Percentiles rank a stretch among this genome's conserved stretches.
Evolutionary conservation across 2,797 vertebrate species (phyloP).

Genomic region (Poeciliopsis gracilis): DNA sequence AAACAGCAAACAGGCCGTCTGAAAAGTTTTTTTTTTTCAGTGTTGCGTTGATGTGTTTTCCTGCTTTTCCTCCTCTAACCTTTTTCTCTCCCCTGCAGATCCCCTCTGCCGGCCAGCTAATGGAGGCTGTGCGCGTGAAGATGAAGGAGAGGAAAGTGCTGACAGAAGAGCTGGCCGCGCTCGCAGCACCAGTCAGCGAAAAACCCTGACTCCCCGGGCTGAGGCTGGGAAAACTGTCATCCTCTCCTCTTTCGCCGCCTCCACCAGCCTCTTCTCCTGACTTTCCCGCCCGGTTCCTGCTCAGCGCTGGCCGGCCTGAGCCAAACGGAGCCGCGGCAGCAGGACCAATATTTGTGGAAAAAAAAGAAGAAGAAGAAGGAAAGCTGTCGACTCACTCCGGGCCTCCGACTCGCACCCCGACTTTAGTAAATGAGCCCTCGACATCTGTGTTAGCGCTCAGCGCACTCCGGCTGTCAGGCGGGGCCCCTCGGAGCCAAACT

Average conservation of each 20-base stretch:
- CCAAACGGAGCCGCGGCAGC: conserved; percentile 69
- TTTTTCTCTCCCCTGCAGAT: conserved; percentile 80
- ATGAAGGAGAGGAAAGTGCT: conserved; percentile 93
- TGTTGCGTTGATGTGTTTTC: conserved; percentile 64
- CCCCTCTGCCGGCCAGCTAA: conserved; percentile 89
- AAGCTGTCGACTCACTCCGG: conserved; percentile 67
- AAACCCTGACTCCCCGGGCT: conserved; percentile 81
- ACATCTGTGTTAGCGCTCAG: conserved; percentile 78
- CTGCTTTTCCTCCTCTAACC: conserved; percentile 62
- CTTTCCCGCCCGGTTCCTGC: conserved; percentile 52
- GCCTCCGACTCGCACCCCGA: conserved; percentile 66
- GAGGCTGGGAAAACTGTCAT: conserved; percentile 82
- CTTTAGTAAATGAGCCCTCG: conserved; percentile 80
- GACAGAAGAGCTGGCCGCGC: conserved; percentile 86
- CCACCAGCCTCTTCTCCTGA: conserved; percentile 31
- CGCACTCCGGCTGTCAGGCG: conserved; percentile 67
- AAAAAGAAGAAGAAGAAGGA: conserved; percentile 35
- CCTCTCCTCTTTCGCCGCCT: conserved; percentile 60
- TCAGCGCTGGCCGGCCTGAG: conserved; percentile 68
- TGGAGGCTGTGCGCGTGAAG: conserved; percentile 90
- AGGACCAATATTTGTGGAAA: conserved; percentile 74
- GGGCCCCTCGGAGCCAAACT: conserved; percentile 61
- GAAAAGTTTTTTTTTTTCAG: conserved; percentile 16
- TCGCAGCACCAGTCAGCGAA: conserved; percentile 82
- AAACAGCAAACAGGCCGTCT: conserved; percentile 34